phyloP scores from a whole-genome alignment of 2,888 invertebrate genomes.

The Drosophila longiperda region DNA sequence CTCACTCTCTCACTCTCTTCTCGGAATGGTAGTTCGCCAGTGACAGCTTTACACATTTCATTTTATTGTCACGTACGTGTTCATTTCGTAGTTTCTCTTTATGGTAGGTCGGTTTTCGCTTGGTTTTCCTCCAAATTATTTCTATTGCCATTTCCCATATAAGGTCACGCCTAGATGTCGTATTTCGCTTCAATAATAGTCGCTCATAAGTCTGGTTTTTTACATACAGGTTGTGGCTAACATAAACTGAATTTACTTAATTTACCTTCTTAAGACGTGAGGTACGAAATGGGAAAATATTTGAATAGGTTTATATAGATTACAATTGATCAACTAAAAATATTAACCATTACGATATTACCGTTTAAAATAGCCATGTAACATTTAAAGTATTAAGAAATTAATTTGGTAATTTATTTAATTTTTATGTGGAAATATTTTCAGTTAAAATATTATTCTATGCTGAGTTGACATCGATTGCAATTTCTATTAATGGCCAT shows the following conservation, averaged over 20 bases:
- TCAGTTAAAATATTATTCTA: background rate
- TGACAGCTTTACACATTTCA: conserved; percentile 73
- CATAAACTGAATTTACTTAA: background rate
- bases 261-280: background rate
- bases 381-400: background rate
- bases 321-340: background rate
- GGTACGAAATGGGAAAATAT: background rate
- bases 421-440: background rate
- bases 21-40: conserved; percentile 30
- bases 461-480: background rate
- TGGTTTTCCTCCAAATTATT: conserved; percentile 58
- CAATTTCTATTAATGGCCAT: background rate
- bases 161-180: conserved; percentile 45
- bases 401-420: background rate
- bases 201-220: conserved; percentile 16
- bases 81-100: conserved; percentile 66
- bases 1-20: background rate
- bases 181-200: conserved; percentile 25
- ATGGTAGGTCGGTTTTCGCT: conserved; percentile 60
- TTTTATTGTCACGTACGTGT: conserved; percentile 81
- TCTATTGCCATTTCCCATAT: conserved; percentile 63
- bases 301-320: background rate
- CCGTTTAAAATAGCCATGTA: too few species aligned
- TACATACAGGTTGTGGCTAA: conserved; percentile 37
- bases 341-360: background rate